These are phyloP conservation scores for Acanthiza pusilla DNA, from an alignment of 2,797 vertebrate species.

Conservation along the genomic window DNA sequence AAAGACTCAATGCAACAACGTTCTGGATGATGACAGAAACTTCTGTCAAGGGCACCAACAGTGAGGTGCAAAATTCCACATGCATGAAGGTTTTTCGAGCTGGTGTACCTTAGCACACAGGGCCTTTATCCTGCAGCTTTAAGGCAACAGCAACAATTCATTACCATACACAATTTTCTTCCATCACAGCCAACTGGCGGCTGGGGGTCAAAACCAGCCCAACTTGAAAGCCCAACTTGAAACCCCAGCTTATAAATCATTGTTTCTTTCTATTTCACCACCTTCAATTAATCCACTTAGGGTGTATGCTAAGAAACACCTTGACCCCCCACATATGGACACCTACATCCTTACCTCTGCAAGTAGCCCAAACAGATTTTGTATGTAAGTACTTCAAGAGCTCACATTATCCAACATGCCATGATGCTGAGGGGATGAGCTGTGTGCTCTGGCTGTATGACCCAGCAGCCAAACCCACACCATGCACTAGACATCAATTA, in stretches of 20 bases:
- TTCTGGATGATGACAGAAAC: not conserved
- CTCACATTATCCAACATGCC: not conserved
- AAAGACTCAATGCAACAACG: accelerated
- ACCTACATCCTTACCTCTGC: not conserved
- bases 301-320: not conserved
- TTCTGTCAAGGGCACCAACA: not conserved
- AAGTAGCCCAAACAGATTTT: not conserved
- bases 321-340: not conserved
- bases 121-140: not conserved
- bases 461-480: not conserved
- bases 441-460: not conserved
- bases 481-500: accelerated
- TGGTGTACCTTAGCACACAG: not conserved
- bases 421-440: not conserved
- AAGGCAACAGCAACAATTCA: not conserved
- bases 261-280: not conserved
- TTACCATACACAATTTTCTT: not conserved
- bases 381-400: not conserved
- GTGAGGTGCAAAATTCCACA: not conserved
- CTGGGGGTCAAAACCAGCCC: not conserved
- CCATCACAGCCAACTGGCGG: not conserved
- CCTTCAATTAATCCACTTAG: not conserved
- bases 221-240: not conserved
- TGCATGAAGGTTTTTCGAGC: not conserved
- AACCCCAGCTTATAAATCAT: not conserved